phyloP scores from a whole-genome alignment of 2,797 vertebrate genomes.

The Gymnopithys bicolor region DNA sequence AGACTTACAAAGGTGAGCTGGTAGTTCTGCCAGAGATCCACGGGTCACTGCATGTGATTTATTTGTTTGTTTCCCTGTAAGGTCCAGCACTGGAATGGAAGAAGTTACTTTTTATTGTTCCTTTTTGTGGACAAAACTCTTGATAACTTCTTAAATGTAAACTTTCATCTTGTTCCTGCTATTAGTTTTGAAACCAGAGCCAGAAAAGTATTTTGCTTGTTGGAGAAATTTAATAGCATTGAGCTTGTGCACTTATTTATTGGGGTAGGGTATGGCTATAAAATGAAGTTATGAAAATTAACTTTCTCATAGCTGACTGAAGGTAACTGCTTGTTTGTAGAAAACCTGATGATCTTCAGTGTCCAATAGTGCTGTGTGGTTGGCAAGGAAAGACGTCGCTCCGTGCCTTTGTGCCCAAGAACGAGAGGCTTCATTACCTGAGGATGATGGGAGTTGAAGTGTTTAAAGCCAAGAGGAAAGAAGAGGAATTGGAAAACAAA shows the following conservation, averaged over 20 bases:
- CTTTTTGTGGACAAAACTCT: background rate
- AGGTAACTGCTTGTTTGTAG: slow-evolving; percentile 66
- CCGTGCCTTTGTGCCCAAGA: slow-evolving; percentile 93
- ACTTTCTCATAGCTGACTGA: background rate
- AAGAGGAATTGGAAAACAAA: slow-evolving; percentile 17
- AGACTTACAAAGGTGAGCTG: background rate
- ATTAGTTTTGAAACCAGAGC: background rate
- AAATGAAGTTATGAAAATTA: background rate
- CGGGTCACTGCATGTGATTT: background rate
- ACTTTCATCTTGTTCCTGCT: background rate
- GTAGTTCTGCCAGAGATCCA: background rate
- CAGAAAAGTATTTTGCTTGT: background rate
- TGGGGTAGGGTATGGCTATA: background rate
- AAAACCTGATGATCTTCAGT: slow-evolving; percentile 86
- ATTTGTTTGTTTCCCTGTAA: background rate
- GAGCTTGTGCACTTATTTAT: background rate
- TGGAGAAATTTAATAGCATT: background rate
- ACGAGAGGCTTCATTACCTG: slow-evolving; percentile 94
- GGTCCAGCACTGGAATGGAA: background rate
- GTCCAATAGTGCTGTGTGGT: slow-evolving; percentile 93
- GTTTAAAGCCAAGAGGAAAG: slow-evolving; percentile 78
- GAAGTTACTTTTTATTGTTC: background rate
- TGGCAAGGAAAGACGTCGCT: slow-evolving; percentile 98
- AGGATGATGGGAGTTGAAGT: slow-evolving; percentile 96
- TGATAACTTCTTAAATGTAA: background rate